Base-by-base conservation (phyloP, 1,140 invertebrate genomes). In the Grapholita molesta region DNA sequence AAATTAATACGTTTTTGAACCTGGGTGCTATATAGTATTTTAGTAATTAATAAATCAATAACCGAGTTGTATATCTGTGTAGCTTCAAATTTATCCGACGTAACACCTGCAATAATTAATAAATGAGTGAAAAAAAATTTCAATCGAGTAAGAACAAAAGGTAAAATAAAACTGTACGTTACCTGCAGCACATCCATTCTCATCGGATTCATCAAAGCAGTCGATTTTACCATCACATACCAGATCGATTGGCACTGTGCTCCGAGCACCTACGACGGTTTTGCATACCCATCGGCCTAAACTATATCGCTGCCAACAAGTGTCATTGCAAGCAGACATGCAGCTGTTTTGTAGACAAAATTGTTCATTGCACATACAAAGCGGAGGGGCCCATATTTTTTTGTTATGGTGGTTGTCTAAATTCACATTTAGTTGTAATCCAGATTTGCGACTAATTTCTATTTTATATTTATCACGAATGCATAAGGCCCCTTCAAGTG, bases 181-280 rank as follows among this genome's bases (percentile, higher is more conserved):
- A 88, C 86, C 83, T 67, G 55, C 33, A 33, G 67, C 23, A 66
- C 88, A 89, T 52, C 55, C 67, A 55, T 35, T 70, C 71, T 90
- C 88, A 71, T 90, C 88, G 23, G 76, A 79, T 75, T 88, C 77
- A 74, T 90, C 85, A 35, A 71, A 82, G 67, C 88, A 90, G 64
- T 90, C 88, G 18, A 80, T 68, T 83, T 87, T 90, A 4, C 86
- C 84, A 73, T 90, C 88, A 72, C 88, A 90, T 18, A 90, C 23
- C 1, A 67, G 55, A 68, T 78, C 75, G 15, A 90, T 65, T 11
- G 79, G 66, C 5, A 89, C 71, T n/a, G n/a, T n/a, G 33, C 68
- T 76, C 9, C 70, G 68, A 7, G 70, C 70, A 1, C 71, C 70
- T 9, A 75, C 75, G 15, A 84, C 28, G 12, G 85, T 72, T 52